These are phyloP conservation scores for Sitta carolinensis DNA, from an alignment of 2,797 vertebrate genomes.

Conservation along the genomic window DNA sequence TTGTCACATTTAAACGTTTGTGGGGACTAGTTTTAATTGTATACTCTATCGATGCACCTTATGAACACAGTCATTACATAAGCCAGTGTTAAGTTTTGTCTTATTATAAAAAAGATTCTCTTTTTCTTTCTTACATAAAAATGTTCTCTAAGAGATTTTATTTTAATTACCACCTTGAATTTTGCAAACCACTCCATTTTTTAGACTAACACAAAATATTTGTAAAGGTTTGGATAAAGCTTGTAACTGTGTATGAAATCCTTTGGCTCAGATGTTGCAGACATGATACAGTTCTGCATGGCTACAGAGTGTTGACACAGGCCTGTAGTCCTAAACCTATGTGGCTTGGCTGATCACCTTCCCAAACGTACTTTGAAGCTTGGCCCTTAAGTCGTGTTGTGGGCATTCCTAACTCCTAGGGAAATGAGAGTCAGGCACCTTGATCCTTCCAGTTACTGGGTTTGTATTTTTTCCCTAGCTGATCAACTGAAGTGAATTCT, in stretches of 20 bases:
- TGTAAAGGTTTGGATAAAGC: background rate
- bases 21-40: background rate
- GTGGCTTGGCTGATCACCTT: background rate
- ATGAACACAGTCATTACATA: background rate
- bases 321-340: background rate
- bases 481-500: background rate
- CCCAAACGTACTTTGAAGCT: background rate
- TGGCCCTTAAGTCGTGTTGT: background rate
- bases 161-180: background rate
- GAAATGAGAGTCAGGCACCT: background rate
- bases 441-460: background rate
- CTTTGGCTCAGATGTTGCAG: background rate
- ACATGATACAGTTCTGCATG: background rate
- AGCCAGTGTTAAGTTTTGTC: background rate
- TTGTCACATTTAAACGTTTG: background rate
- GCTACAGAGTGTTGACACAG: background rate
- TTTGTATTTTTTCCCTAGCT: background rate
- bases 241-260: background rate
- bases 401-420: background rate
- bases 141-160: background rate
- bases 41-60: background rate
- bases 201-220: background rate
- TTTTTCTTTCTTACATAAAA: background rate
- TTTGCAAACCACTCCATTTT: background rate
- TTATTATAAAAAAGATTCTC: background rate